These are phyloP conservation scores for Cheilosia vernalis DNA, from an alignment of 2,888 invertebrate species.

Conservation along the genomic window DNA sequence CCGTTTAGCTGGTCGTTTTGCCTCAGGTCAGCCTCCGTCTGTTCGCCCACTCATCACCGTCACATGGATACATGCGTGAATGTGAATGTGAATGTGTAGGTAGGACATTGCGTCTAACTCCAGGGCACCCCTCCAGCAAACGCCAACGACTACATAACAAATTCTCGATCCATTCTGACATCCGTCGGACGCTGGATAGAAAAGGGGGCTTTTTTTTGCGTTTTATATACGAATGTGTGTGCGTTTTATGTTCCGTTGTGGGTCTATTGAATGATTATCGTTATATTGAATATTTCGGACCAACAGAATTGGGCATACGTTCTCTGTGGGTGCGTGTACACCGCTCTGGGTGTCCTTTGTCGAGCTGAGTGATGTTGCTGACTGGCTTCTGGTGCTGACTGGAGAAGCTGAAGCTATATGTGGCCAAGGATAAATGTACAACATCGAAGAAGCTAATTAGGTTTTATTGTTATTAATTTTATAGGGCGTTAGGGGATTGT, in stretches of 20 bases:
- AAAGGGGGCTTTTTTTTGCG: conserved; percentile 30
- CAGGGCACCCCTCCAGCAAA: neutral
- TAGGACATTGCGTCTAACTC: conserved; percentile 53
- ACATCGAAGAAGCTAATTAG: conserved; percentile 68
- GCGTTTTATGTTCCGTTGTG: conserved; percentile 59
- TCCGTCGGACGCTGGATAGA: conserved; percentile 1
- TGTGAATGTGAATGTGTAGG: neutral
- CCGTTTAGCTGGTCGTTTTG: conserved; percentile 67
- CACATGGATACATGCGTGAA: neutral
- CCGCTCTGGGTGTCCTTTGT: conserved; percentile 22
- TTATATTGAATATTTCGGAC: conserved; percentile 69
- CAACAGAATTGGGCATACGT: conserved; percentile 43
- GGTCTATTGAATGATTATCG: conserved; percentile 73
- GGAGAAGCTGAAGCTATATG: neutral
- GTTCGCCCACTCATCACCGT: conserved; percentile 38
- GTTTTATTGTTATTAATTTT: conserved; percentile 75
- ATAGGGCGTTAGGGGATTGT: conserved; percentile 62
- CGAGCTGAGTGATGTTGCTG: conserved; percentile 61
- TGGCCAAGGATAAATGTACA: conserved; percentile 22
- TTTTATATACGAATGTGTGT: conserved; percentile 11
- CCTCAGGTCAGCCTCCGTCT: conserved; percentile 46
- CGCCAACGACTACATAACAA: conserved; percentile 36
- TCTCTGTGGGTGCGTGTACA: conserved; percentile 34
- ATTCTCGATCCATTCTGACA: conserved; percentile 33
- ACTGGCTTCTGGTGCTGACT: conserved; percentile 35